phyloP scores from a whole-genome alignment of 2,888 invertebrate genomes.

The Podabrus alpinus region DNA sequence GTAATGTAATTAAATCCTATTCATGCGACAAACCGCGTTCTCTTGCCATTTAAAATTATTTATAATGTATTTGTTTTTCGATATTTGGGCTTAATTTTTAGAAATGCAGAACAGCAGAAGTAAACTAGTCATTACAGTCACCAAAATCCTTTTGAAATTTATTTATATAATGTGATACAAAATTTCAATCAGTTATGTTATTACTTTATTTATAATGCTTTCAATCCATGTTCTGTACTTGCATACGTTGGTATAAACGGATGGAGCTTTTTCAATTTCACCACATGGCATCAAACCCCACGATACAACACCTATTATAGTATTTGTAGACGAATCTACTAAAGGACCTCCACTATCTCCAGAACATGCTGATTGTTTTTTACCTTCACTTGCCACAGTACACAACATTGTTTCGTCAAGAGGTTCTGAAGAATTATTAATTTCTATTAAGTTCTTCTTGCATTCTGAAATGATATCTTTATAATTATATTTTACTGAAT shows the following conservation, averaged over 20 bases:
- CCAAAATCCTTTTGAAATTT: no score
- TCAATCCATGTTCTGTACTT: neutral
- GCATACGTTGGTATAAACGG: constrained; percentile 6
- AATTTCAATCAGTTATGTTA: neutral
- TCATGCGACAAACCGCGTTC: no score
- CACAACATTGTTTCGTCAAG: neutral
- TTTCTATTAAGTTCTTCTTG: neutral
- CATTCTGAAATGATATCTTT: neutral
- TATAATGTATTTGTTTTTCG: no score
- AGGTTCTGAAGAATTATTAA: neutral
- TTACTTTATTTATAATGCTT: neutral
- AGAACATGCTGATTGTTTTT: constrained; percentile 55
- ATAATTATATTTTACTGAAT: neutral
- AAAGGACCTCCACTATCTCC: constrained; percentile 65
- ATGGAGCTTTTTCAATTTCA: neutral
- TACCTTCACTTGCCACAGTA: constrained; percentile 37
- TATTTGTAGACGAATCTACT: neutral
- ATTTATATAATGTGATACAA: no score
- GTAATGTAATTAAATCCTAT: no score
- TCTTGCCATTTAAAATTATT: no score
- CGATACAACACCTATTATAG: constrained; percentile 3
- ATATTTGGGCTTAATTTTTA: no score
- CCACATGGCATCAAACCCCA: constrained; percentile 13
- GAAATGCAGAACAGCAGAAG: no score
- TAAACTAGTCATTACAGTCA: no score